A percentile compares a stretch with the other conserved stretches of the same genome.
phyloP scores from a whole-genome alignment of 1,140 invertebrate species.

The Plutomurus gul region DNA sequence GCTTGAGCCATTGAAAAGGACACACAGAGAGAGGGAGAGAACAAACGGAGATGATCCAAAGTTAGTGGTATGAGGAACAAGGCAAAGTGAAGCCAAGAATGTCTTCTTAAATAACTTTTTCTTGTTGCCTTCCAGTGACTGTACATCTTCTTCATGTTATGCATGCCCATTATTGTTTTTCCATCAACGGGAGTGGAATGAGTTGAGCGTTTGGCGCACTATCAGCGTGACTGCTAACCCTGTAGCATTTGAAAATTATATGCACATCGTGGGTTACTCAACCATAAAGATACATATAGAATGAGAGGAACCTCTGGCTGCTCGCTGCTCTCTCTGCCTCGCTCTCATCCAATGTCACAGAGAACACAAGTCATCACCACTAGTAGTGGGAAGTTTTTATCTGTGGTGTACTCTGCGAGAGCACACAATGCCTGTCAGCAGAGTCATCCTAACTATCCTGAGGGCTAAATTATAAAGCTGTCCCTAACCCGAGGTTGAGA shows the following conservation, averaged over 20 bases:
- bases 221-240: no score
- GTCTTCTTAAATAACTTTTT: not conserved
- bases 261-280: no score
- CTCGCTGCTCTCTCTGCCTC: no score
- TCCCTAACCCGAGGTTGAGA: not conserved
- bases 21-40: not conserved
- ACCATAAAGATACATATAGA: no score
- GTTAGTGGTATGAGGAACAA: not conserved
- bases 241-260: no score
- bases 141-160: not conserved
- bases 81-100: not conserved
- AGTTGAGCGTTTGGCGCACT: not conserved
- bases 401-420: no score
- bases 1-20: not conserved
- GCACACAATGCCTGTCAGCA: no score
- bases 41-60: not conserved
- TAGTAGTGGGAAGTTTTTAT: not conserved
- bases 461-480: conserved; percentile 2
- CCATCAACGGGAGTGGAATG: not conserved
- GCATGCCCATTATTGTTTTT: not conserved
- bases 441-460: not conserved
- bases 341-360: no score
- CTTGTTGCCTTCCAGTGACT: not conserved
- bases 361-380: no score
- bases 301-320: no score